These are phyloP conservation scores for Pyralis farinalis DNA, from an alignment of 2,888 invertebrate genomes.

Conservation along the genomic window DNA sequence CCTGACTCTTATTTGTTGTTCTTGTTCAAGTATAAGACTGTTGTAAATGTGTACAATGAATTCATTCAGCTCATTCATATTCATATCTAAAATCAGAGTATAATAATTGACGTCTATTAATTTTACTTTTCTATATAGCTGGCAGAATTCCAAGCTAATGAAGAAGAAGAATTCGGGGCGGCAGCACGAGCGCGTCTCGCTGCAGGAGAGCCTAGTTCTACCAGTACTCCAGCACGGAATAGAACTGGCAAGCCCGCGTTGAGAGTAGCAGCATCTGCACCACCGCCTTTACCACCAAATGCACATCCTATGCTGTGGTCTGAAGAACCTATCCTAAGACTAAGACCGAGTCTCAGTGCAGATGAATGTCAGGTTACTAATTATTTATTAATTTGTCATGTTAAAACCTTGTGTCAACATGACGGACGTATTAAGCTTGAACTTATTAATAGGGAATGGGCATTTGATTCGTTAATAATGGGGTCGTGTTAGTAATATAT, in stretches of 20 bases:
- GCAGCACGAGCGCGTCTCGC: conserved; percentile 20
- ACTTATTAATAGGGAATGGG: no score
- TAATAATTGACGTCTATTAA: no score
- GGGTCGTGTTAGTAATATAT: no score
- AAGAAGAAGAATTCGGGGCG: conserved; percentile 56
- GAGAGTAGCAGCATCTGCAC: conserved; percentile 56
- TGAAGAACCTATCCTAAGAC: conserved; percentile 48
- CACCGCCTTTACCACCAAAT: conserved; percentile 47
- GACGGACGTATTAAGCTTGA: no score
- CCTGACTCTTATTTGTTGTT: no score
- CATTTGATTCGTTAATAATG: no score
- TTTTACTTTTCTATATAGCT: conserved; percentile 31
- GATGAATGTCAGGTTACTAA: conserved; percentile 62
- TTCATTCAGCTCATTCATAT: no score
- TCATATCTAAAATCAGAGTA: no score
- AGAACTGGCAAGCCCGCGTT: conserved; percentile 25
- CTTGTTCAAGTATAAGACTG: no score
- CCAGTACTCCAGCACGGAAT: conserved; percentile 5
- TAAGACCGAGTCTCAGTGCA: conserved; percentile 47
- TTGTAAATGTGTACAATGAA: no score
- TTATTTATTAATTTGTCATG: no score
- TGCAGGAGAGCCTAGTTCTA: conserved; percentile 12
- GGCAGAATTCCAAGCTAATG: conserved; percentile 72
- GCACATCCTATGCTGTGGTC: conserved; percentile 56
- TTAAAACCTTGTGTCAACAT: no score